A percentile compares a stretch with the other conserved stretches of the same genome.
Evolutionary conservation across 2,113 vertebrate species (phyloP).

Genomic region (Alaudala cheleensis): DNA sequence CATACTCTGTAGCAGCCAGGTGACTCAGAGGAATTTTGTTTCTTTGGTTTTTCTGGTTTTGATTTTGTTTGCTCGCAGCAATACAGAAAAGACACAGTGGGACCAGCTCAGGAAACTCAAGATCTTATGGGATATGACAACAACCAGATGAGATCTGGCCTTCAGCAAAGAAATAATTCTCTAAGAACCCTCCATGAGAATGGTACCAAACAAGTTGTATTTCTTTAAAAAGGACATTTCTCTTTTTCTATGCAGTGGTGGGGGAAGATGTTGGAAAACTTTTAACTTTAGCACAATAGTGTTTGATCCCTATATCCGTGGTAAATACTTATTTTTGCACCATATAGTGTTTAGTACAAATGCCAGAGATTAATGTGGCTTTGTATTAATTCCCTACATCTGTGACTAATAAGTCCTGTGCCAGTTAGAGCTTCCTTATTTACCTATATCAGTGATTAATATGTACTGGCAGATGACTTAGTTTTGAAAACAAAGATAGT

Average conservation of each 20-base stretch:
- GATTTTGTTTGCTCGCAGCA: not conserved
- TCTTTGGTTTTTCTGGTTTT: not conserved
- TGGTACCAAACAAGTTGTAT: fast-evolving
- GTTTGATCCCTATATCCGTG: not conserved
- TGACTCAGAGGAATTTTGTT: not conserved
- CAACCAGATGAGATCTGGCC: not conserved
- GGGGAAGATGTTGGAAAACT: not conserved
- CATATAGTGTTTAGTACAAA: not conserved
- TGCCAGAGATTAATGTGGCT: not conserved
- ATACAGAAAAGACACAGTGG: not conserved
- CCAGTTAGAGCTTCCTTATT: not conserved
- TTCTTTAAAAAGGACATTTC: not conserved
- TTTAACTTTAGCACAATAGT: not conserved
- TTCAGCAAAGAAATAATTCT: not conserved
- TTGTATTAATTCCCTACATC: not conserved
- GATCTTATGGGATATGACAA: not conserved
- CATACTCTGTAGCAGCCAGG: not conserved
- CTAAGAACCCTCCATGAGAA: not conserved
- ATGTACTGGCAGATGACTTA: not conserved
- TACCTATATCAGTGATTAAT: not conserved
- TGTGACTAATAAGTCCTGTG: not conserved
- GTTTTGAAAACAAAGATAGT: not conserved
- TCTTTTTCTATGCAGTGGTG: not conserved
- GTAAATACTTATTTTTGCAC: not conserved
- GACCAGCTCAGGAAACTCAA: not conserved